Percentiles rank a stretch among this genome's conserved stretches.
These are phyloP conservation scores for Pelodiscus sinensis DNA, from an alignment of 2,113 vertebrate species.

Conservation along the genomic window DNA sequence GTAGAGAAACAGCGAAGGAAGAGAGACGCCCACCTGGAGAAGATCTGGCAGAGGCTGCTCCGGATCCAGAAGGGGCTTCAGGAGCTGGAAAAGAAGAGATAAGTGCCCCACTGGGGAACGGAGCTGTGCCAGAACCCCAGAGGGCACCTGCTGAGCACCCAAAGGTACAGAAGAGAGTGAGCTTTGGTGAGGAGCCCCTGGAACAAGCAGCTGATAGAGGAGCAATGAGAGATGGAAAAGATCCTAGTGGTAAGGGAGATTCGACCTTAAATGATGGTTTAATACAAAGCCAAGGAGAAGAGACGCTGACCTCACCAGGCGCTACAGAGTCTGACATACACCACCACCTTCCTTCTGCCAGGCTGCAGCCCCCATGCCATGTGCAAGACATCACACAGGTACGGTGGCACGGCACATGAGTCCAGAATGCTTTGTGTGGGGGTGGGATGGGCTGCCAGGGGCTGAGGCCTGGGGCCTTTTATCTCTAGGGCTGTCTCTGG, in stretches of 20 bases:
- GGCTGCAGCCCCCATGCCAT: background rate
- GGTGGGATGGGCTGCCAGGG: no score
- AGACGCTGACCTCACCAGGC: background rate
- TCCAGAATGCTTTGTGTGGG: background rate
- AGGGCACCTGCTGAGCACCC: background rate
- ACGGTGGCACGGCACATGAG: background rate
- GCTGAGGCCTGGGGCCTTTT: background rate
- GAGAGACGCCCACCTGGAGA: background rate
- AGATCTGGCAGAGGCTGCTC: background rate
- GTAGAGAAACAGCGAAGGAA: background rate
- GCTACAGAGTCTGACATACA: background rate
- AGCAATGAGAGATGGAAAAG: background rate
- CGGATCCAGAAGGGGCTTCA: background rate
- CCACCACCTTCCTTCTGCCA: background rate
- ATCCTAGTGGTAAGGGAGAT: background rate
- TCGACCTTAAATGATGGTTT: background rate
- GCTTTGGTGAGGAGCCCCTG: background rate
- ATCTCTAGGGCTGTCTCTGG: background rate
- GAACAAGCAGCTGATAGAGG: background rate
- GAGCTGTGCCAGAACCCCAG: background rate
- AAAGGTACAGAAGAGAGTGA: background rate
- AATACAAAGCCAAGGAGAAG: background rate
- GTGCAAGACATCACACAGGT: background rate
- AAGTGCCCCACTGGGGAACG: fast-evolving
- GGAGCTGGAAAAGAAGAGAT: background rate